Evolutionary conservation across 2,113 vertebrate genomes (phyloP), one percentile per base, ranked within the genome.

Genomic region (Pedetes capensis): DNA sequence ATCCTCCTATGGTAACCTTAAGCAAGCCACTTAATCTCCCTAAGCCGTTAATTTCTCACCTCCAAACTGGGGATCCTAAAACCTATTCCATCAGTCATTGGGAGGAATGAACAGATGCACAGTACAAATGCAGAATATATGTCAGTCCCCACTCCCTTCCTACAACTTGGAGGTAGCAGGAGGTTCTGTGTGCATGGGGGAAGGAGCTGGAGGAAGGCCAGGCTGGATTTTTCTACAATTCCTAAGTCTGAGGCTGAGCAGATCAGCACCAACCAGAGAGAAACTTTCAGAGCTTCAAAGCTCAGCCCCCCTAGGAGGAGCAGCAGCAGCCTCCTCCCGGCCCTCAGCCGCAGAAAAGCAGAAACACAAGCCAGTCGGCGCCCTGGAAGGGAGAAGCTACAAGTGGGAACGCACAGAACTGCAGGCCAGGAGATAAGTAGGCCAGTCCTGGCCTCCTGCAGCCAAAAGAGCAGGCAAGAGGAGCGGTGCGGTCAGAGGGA

Each of bases 211-310:
- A 81, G 29, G 47, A 76, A 87, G 83, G 57, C 69, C 89, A 55
- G 69, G 14, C 47, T 93, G 82, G 80, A 71, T 82, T 95, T 91
- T 96, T 87, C 92, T 71, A 76, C 83, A 89, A 84, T 59, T 55
- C 82, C 69, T 53, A 44, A 64, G 37, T 47, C 87, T 93, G 81
- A 6, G 39, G 34, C 90, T 79, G 51, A 94, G 68, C 74, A 53
- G 93, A 82, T 74, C 84, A 78, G 17, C 25, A 1, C 66, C 53
- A 83, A 83, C 47, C 55, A 37, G 64, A 91, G 66, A 84, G 69
- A 79, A 22, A 61, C 87, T 44, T n/a, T n/a, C n/a, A 18, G 66
- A 92, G 87, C 92, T 86, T 96, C 95, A 87, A 93, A 96, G 86
- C 42, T 69, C 81, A 29, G 82, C 63, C 81, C 64, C 74, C 86